phyloP scores from a whole-genome alignment of 2,797 vertebrate genomes.

The Xiphorhynchus erythropygius region DNA sequence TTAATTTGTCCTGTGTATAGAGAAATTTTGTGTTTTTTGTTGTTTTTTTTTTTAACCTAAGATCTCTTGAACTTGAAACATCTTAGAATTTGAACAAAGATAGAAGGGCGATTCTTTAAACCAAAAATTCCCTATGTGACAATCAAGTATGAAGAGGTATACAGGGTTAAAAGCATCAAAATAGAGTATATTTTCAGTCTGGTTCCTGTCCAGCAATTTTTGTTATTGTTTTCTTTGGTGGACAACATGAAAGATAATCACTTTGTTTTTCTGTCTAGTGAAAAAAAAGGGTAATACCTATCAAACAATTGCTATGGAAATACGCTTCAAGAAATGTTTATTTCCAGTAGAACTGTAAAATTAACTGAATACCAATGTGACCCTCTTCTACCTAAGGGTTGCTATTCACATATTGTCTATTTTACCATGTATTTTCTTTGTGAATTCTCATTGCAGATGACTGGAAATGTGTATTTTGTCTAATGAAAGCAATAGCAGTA shows the following conservation, averaged over 20 bases:
- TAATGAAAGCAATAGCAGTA: slow-evolving; percentile 22
- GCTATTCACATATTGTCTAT: neutral
- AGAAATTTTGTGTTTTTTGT: neutral
- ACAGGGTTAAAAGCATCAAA: neutral
- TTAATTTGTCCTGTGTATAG: neutral
- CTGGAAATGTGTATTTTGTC: neutral
- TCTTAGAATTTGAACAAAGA: neutral
- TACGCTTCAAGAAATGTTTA: neutral
- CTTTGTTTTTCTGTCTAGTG: neutral
- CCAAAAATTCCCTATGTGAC: neutral
- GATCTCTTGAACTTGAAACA: neutral
- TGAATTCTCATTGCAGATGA: slow-evolving; percentile 8
- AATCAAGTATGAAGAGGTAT: neutral
- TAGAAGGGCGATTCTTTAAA: neutral
- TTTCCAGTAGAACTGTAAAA: neutral
- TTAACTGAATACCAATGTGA: slow-evolving; percentile 12
- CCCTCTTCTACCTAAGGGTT: neutral
- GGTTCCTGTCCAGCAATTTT: neutral
- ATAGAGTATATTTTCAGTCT: neutral
- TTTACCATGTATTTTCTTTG: neutral
- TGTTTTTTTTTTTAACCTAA: neutral
- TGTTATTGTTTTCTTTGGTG: neutral
- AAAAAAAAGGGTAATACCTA: neutral
- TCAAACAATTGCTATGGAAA: fast-evolving
- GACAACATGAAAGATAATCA: neutral